phyloP scores from a whole-genome alignment of 2,888 invertebrate genomes.

The Synanthedon myopaeformis region DNA sequence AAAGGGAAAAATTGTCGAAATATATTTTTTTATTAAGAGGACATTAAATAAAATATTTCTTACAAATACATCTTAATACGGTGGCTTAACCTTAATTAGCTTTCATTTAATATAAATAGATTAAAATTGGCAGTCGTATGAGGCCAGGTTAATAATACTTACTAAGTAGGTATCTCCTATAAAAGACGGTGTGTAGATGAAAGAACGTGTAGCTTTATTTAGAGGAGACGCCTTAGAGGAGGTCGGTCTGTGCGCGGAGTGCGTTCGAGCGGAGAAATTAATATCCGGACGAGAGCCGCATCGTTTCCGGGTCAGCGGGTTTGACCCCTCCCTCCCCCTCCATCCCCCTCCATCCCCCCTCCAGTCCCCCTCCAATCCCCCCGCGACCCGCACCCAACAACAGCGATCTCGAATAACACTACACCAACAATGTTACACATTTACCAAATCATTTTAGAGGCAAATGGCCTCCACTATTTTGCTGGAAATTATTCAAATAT shows the following conservation, averaged over 20 bases:
- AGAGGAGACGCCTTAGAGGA: constrained; percentile 15
- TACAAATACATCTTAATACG: no score
- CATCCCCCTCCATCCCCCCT: constrained; percentile 1
- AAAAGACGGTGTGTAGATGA: no score
- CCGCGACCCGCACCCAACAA: neutral
- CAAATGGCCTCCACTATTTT: neutral
- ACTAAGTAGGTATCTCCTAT: no score
- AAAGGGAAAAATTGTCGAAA: no score
- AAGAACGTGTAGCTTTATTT: constrained; percentile 4
- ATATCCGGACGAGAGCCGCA: constrained; percentile 43
- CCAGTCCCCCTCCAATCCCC: neutral
- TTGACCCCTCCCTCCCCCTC: no score
- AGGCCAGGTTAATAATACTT: no score
- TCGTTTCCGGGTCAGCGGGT: constrained; percentile 41
- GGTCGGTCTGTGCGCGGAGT: constrained; percentile 18
- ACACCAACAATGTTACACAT: neutral
- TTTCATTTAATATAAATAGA: no score
- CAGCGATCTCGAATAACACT: neutral
- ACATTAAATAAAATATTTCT: no score
- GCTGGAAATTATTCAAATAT: neutral
- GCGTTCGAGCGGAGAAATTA: constrained; percentile 47
- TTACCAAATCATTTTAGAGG: neutral
- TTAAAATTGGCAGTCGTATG: no score
- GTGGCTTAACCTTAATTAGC: no score
- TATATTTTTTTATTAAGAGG: no score